Evolutionary conservation across 2,113 vertebrate genomes (phyloP).

Genomic region (Grallaria varia): DNA sequence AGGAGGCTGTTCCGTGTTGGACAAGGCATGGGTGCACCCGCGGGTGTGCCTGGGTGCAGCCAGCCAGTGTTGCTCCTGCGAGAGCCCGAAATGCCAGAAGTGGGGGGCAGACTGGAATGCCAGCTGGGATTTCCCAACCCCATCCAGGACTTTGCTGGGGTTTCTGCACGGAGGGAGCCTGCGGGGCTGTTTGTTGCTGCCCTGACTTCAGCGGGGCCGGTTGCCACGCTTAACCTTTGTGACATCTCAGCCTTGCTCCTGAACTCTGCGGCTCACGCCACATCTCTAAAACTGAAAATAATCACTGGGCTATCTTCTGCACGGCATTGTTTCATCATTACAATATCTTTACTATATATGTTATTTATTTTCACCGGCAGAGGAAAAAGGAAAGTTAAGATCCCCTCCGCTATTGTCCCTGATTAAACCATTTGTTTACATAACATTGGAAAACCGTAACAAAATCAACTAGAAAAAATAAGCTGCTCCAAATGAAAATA

Average conservation of each 20-base stretch:
- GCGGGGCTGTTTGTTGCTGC: background rate
- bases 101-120: background rate
- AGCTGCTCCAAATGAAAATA: constrained; percentile 15
- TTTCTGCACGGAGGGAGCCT: background rate
- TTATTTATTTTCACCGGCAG: constrained; percentile 7
- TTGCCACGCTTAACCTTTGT: background rate
- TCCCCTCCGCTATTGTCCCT: background rate
- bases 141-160: background rate
- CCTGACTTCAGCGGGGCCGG: background rate
- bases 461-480: constrained; percentile 32
- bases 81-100: background rate
- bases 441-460: background rate
- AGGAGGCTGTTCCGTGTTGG: background rate
- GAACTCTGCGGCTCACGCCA: background rate
- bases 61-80: background rate
- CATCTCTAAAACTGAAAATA: background rate
- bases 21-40: too few species aligned
- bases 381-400: constrained; percentile 36
- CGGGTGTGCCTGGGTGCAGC: background rate
- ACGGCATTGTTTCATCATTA: background rate
- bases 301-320: background rate
- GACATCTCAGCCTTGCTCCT: background rate
- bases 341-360: background rate
- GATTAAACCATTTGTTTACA: constrained; percentile 32
- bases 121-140: background rate